Evolutionary conservation across 2,888 invertebrate genomes (phyloP), one percentile per base, ranked within the genome.

Genomic region (Mythimna impura): DNA sequence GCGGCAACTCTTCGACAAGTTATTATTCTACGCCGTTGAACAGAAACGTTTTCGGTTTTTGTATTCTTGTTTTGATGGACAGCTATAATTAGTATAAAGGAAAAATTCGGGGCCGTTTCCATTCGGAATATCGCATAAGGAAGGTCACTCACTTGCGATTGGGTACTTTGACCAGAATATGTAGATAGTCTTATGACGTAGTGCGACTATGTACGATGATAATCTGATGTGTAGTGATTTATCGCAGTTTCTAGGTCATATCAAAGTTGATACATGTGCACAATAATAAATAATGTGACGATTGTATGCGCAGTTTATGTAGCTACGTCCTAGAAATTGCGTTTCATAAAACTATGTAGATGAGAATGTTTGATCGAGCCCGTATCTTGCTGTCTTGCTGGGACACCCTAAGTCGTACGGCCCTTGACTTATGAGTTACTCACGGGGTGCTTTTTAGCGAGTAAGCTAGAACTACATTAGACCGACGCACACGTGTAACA

Each of bases 1-100:
- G 66, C 55, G 40, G 34, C 30, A 72, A 70, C 30, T 71, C 67
- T 64, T 75, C 43, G 60, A 30, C 17, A 66, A 69, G 60, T 67
- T 78, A 81, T 83, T 86, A 76, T 76, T 81, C 62, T 54, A 52
- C n/a, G 63, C 43, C 63, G 67, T 62, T 68, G 61, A 55, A 66
- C 61, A 47, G 54, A 83, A 86, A 80, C 54, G 68, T 77, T 78
- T 71, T 64, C 25, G 57, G 62, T 64, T 66, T 73, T 78, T 84
- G 72, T 86, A 43, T 64, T 78, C 47, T 75, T 78, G 60, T 73
- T 83, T 78, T 86, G 84, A 86, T 70, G 36, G 78, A 86, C 78
- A 73, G 74, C 65, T 78, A 70, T 86, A 83, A 86, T 83, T 75
- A 83, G 75, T 36, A 50, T 47, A 54, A 40, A 65, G 73, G 81